Evolutionary conservation across 2,113 vertebrate genomes (phyloP).

Genomic region (Petrocephalus zakoni): DNA sequence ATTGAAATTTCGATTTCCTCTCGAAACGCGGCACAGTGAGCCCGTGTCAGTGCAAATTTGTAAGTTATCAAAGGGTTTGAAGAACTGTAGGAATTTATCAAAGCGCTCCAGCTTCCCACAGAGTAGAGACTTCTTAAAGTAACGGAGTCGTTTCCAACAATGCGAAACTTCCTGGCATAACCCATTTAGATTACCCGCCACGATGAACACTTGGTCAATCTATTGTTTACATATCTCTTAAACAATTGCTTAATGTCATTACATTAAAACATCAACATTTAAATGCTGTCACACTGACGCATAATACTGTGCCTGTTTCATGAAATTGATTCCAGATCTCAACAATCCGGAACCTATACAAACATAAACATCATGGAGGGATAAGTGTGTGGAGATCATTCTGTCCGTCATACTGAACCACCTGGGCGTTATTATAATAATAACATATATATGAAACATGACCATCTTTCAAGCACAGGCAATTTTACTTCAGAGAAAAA

Average conservation of each 20-base stretch:
- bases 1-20: neutral
- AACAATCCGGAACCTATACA: neutral
- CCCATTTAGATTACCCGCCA: neutral
- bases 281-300: neutral
- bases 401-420: too few relatives aligned
- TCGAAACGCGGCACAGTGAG: neutral
- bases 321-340: neutral
- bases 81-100: neutral
- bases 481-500: neutral
- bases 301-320: neutral
- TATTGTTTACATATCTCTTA: neutral
- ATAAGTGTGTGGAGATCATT: neutral
- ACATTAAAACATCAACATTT: neutral
- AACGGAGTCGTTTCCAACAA: neutral
- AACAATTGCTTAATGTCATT: neutral
- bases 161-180: neutral
- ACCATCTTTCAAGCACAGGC: neutral
- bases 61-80: neutral
- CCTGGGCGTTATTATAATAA: neutral
- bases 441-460: neutral
- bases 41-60: neutral
- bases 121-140: neutral
- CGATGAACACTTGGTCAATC: neutral
- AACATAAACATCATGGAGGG: neutral
- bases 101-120: neutral